These are phyloP conservation scores for Glandiceps talaboti DNA, from an alignment of 53 echinoderm and acorn worm genomes.

Conservation along the genomic window DNA sequence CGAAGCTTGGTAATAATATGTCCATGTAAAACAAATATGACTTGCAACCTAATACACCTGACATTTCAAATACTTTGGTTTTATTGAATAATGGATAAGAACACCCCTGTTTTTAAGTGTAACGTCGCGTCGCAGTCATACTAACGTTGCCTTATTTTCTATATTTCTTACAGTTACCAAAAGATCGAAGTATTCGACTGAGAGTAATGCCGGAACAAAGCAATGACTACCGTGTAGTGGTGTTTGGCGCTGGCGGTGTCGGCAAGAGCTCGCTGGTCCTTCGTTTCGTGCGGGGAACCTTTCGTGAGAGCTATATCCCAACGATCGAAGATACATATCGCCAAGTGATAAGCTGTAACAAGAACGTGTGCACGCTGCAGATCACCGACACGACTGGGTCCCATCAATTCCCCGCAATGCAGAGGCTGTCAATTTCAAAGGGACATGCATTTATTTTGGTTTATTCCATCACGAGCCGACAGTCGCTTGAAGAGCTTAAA, in stretches of 20 bases:
- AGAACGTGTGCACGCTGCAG: constrained; percentile 96
- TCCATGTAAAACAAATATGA: too few species aligned
- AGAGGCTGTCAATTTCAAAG: constrained; percentile 93
- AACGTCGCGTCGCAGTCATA: too few species aligned
- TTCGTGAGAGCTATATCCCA: constrained; percentile 93
- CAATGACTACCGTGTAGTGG: constrained; percentile 97
- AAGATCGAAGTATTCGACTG: constrained; percentile 95
- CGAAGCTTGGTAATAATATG: too few species aligned
- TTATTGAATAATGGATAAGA: too few species aligned
- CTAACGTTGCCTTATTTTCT: background rate
- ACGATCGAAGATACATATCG: constrained; percentile 98
- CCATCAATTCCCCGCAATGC: constrained; percentile 99
- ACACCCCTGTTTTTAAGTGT: too few species aligned
- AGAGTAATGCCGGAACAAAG: constrained; percentile 99
- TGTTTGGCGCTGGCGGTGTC: constrained; percentile 95
- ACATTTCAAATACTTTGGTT: too few species aligned
- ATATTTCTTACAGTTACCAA: constrained; percentile 59
- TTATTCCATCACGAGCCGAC: constrained; percentile 95
- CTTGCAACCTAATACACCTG: too few species aligned
- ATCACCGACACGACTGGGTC: constrained; percentile 98
- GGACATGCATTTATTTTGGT: constrained; percentile 98
- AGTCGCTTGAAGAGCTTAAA: constrained; percentile 95
- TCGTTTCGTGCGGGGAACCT: constrained; percentile 93
- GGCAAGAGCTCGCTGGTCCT: constrained; percentile 97
- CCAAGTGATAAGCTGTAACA: constrained; percentile 99